Conservation (phyloP, 2,113 vertebrate species). For the Pomatorhinus ruficollis region DNA sequence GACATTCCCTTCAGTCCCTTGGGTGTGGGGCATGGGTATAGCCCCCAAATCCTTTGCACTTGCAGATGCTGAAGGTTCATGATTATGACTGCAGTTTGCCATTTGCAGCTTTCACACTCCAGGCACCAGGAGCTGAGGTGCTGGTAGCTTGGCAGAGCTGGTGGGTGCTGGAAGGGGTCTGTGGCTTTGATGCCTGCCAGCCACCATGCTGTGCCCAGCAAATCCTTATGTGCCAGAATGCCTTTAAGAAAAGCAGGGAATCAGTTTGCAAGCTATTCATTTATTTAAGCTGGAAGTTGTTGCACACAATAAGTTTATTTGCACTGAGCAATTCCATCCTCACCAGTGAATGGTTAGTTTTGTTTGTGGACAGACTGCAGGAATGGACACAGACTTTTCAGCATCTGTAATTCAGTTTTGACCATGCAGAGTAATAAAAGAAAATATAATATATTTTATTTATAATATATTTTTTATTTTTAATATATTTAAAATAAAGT, state of each 20-base stretch:
- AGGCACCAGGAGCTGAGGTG: not conserved
- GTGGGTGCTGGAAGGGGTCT: not conserved
- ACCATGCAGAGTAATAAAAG: not conserved
- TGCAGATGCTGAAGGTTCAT: not conserved
- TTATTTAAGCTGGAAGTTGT: not conserved
- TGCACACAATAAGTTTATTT: not conserved
- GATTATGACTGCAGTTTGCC: not conserved
- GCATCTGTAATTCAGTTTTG: not conserved
- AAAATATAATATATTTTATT: not conserved
- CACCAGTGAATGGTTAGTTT: accelerated
- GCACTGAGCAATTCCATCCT: not conserved
- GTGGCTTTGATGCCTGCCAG: not conserved
- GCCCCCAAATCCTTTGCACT: not conserved
- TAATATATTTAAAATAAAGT: not conserved
- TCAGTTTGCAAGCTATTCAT: not conserved
- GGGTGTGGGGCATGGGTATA: accelerated
- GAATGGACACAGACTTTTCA: not conserved
- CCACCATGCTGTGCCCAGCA: accelerated
- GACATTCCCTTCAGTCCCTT: not conserved
- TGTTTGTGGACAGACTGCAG: not conserved
- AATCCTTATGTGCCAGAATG: not conserved
- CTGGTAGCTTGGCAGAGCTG: not conserved
- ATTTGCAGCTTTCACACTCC: not conserved
- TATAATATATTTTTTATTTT: no score
- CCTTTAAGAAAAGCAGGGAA: not conserved